phyloP scores from a whole-genome alignment of 2,797 vertebrate species.

The Heterohyrax brucei region DNA sequence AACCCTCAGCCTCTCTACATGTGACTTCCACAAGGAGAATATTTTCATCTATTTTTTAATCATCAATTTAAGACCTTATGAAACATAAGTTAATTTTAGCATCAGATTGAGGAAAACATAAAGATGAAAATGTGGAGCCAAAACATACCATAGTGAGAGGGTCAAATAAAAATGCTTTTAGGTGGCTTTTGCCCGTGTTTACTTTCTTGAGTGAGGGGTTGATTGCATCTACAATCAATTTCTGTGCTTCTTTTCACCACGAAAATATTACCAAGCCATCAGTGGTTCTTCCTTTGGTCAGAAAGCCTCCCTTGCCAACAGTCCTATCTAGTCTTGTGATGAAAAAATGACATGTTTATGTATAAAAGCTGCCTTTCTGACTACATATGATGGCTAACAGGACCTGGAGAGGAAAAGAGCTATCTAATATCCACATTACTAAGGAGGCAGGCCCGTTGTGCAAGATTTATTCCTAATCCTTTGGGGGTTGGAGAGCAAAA shows the following conservation, averaged over 20 bases:
- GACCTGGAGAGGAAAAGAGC: constrained; percentile 61
- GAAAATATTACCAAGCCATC: constrained; percentile 51
- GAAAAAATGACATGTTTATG: constrained; percentile 64
- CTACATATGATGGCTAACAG: constrained; percentile 65
- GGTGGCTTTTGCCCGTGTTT: neutral
- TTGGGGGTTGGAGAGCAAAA: constrained; percentile 45
- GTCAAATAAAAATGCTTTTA: constrained; percentile 38
- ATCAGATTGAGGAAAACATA: constrained; percentile 44
- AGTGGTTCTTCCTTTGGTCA: constrained; percentile 52
- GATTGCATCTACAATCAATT: constrained; percentile 28
- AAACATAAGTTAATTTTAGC: constrained; percentile 63
- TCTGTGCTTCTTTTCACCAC: constrained; percentile 31
- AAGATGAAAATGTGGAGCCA: constrained; percentile 6
- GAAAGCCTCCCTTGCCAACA: constrained; percentile 32
- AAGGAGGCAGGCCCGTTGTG: constrained; percentile 61
- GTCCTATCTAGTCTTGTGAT: constrained; percentile 66
- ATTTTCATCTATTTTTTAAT: constrained; percentile 29
- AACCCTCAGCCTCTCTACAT: neutral
- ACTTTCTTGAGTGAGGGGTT: constrained; percentile 7
- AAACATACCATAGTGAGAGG: neutral
- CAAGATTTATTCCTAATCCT: constrained; percentile 74
- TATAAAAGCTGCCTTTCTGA: constrained; percentile 49
- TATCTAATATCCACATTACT: constrained; percentile 1
- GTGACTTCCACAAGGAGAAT: neutral
- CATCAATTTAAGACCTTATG: constrained; percentile 8